Conservation (phyloP, 2,888 invertebrate species). For the Caradrina clavipalpis region DNA sequence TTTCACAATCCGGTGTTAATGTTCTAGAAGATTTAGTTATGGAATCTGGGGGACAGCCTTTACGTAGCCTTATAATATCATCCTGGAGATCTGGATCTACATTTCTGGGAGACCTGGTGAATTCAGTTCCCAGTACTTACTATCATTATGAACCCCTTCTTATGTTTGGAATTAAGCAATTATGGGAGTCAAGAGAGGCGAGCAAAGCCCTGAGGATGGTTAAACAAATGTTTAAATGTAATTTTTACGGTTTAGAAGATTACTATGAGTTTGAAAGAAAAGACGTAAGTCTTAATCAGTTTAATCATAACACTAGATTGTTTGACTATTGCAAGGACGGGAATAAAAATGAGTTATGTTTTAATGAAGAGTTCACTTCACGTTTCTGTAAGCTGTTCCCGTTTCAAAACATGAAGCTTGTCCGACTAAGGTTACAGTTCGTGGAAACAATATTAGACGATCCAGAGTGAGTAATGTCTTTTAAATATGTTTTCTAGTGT, state of each 20-base stretch:
- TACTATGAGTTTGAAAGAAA: slow-evolving; percentile 95
- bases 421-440: slow-evolving; percentile 94
- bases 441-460: slow-evolving; percentile 94
- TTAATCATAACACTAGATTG: slow-evolving; percentile 95
- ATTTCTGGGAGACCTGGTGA: slow-evolving; percentile 96
- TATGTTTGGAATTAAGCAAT: slow-evolving; percentile 95
- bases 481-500: not conserved
- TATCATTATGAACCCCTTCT: slow-evolving; percentile 98
- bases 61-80: slow-evolving; percentile 95
- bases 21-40: slow-evolving; percentile 93
- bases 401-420: slow-evolving; percentile 97
- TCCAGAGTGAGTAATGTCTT: slow-evolving; percentile 75
- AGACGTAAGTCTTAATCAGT: slow-evolving; percentile 93
- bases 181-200: slow-evolving; percentile 94
- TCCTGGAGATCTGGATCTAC: slow-evolving; percentile 98
- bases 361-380: slow-evolving; percentile 92
- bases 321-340: slow-evolving; percentile 94
- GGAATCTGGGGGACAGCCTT: slow-evolving; percentile 93
- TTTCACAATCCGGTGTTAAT: slow-evolving; percentile 80
- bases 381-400: slow-evolving; percentile 96
- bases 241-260: slow-evolving; percentile 93
- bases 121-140: slow-evolving; percentile 95
- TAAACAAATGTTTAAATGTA: slow-evolving; percentile 94
- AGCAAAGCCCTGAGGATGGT: slow-evolving; percentile 92
- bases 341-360: slow-evolving; percentile 85